Evolutionary conservation across 1,140 invertebrate species (phyloP).

Genomic region (Drosophila malerkotliana): DNA sequence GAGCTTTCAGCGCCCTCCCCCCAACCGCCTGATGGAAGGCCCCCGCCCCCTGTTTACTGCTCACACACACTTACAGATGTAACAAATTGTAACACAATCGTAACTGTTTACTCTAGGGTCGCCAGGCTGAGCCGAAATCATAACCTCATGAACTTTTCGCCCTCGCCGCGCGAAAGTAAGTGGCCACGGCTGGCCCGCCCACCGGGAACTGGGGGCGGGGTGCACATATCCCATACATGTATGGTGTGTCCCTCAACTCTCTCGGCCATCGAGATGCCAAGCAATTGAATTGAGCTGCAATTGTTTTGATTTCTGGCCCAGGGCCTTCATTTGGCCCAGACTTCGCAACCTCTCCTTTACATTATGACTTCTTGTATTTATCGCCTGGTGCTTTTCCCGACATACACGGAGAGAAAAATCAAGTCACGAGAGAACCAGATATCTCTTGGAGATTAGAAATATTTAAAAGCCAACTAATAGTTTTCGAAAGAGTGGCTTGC

Average conservation of each 20-base stretch:
- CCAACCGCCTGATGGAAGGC: constrained; percentile 4
- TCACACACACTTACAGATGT: constrained; percentile 75
- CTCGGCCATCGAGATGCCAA: constrained; percentile 29
- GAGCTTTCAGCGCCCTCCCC: constrained; percentile 60
- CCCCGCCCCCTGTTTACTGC: constrained; percentile 14
- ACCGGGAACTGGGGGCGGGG: not conserved
- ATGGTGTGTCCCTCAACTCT: constrained; percentile 39
- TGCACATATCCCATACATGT: not conserved
- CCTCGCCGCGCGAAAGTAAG: constrained; percentile 36
- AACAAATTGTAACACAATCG: constrained; percentile 83
- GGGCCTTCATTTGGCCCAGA: constrained; percentile 49
- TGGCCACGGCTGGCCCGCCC: constrained; percentile 35
- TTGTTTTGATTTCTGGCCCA: constrained; percentile 80
- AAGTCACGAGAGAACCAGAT: not conserved
- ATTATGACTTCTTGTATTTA: constrained; percentile 62
- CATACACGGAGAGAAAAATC: not conserved
- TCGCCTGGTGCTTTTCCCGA: constrained; percentile 44
- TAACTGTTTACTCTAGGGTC: constrained; percentile 77
- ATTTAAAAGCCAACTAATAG: no score
- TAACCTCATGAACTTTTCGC: constrained; percentile 67
- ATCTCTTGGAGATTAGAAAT: no score
- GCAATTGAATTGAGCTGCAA: constrained; percentile 81
- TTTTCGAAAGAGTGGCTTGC: no score
- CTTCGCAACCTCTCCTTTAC: constrained; percentile 2
- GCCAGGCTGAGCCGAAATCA: constrained; percentile 52